These are phyloP conservation scores for Sardinella longiceps DNA, from an alignment of 2,797 vertebrate genomes.

Conservation along the genomic window DNA sequence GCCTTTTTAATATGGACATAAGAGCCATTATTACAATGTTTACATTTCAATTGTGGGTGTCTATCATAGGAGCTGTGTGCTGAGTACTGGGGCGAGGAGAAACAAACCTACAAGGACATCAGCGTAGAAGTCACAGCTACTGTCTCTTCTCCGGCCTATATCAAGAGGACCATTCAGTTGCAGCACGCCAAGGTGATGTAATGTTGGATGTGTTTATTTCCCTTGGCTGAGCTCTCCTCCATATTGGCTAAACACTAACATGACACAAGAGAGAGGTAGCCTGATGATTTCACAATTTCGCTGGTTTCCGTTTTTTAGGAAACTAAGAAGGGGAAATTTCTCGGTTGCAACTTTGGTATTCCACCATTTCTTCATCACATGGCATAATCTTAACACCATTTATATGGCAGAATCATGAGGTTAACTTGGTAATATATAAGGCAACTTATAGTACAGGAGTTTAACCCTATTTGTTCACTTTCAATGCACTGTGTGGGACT, in stretches of 20 bases:
- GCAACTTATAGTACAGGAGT: too few species aligned
- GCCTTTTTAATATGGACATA: background rate
- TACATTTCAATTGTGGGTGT: background rate
- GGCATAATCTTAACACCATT: background rate
- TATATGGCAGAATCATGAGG: too few species aligned
- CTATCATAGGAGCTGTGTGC: slow-evolving; percentile 76
- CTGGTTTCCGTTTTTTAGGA: background rate
- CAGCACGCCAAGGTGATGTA: slow-evolving; percentile 83
- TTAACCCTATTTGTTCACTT: too few species aligned
- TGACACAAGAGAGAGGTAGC: background rate
- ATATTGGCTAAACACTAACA: background rate
- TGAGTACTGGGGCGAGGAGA: slow-evolving; percentile 85
- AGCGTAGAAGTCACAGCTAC: slow-evolving; percentile 79
- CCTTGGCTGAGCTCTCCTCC: background rate
- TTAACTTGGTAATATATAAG: too few species aligned
- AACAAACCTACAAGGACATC: slow-evolving; percentile 75
- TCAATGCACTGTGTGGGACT: too few species aligned
- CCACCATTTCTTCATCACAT: background rate
- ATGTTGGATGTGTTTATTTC: too few species aligned
- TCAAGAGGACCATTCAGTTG: slow-evolving; percentile 80
- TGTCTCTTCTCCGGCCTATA: slow-evolving; percentile 68
- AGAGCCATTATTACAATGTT: background rate
- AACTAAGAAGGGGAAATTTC: background rate
- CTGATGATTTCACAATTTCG: background rate
- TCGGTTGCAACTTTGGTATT: background rate